Evolutionary conservation across 2,888 invertebrate genomes (phyloP), one percentile per base, ranked within the genome.

Genomic region (Sisyra nigra): DNA sequence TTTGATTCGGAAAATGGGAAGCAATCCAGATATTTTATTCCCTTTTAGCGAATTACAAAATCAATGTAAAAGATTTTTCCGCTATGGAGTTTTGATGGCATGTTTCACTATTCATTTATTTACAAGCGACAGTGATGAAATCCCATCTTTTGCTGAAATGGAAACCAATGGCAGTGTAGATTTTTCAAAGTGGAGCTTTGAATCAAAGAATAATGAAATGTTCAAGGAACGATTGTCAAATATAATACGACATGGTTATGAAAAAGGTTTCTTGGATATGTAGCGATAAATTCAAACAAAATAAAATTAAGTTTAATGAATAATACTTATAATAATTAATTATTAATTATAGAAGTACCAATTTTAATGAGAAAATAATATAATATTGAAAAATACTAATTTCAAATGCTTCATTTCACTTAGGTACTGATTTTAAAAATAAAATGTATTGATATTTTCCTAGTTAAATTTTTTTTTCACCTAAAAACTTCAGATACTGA

Each of bases 181-280:
- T 7, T 24, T 24, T 24, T 24, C 24, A 18, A 38, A 38, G 8
- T 38, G 15, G 15, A 38, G 11, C 2, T 39, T 48, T 37, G 51
- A 49, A 40, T 48, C 42, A 11, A 48, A 35, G 15, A 45, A 41
- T 17, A 41, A 15, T 41, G 41, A 41, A 13, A 9, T 32, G 1
- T 41, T 31, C 13, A 41, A 41, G 15, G 18, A 29, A 32, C 10
- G 41, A 18, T 9, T 41, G 31, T 31, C 31, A 13, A 32, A 14
- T 5, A 13, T 41, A 3, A 41, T 41, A 14, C 29, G 31, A 32
- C 41, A 41, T 30, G 41, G 31, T 9, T 11, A n/a, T 6, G 15
- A 41, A 5, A 29, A 32, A 2, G 31, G 31, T 3, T 41, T 30
- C 31, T 15, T 41, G 14, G 29, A 41, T 11, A 19, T 10, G 2